Evolutionary conservation across 2,888 invertebrate genomes (phyloP), one percentile per base, ranked within the genome.

Genomic region (Ectobius pallidus): DNA sequence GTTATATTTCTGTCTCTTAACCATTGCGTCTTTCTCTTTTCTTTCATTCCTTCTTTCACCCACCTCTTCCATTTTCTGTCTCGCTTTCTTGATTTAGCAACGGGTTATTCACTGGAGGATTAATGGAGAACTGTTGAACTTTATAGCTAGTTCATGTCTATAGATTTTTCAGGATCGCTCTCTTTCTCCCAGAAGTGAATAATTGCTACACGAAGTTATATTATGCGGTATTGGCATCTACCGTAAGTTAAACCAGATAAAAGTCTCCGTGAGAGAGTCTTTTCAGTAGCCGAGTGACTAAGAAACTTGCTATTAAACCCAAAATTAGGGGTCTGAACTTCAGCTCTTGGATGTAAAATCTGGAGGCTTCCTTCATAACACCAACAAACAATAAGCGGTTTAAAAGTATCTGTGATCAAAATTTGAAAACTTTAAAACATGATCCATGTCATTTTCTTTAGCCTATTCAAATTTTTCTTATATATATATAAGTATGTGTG

Each of bases 111-210:
- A 72, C 52, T 58, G 74, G n/a, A 30, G 42, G 71, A 74, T 74
- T 74, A 74, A 74, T 74, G 74, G 74, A 67, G 69, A 72, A 70
- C 61, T 72, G 74, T 72, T 74, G 63, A 72, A 74, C 74, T 74
- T 74, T 70, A 74, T 70, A 69, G 74, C 55, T 46, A 49, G 72
- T 67, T 46, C 72, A 69, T 72, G 74, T 74, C 74, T 70, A 73
- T 72, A 73, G 74, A 74, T 74, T 73, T 73, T 74, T 71, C 73
- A 52, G 44, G 62, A 62, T 58, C 69, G 32, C 62, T 11, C 44
- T 44, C n/a, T 34, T n/a, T n/a, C n/a, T n/a, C n/a, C n/a, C n/a
- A n/a, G 1, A 30, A 68, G 72, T 72, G 72, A 72, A 72, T 72
- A 67, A 72, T 72, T 55, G 68, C 72, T 20, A 6, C 18, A 1